Base-by-base conservation (phyloP, 2,888 invertebrate species). In the Creontiades dilutus region DNA sequence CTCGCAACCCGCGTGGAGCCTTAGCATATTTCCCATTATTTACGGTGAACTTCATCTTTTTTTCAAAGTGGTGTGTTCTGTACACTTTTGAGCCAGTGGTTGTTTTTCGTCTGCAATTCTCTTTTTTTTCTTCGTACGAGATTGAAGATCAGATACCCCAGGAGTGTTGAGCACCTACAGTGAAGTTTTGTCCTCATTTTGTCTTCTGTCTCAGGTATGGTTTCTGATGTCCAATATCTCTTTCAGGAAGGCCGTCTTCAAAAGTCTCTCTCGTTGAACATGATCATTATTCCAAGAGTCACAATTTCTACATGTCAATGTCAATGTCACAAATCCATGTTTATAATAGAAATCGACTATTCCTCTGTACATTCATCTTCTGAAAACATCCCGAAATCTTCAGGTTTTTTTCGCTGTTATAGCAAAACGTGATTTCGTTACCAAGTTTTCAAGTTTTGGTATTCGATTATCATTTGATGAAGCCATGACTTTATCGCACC, bases 1-100 rank as follows among this genome's bases (percentile, higher is more conserved):
- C 90, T 90, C 90, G 90, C 90, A 47, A 76, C 55, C 48, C 52
- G 90, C 86, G 90, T 86, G 90, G 90, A 90, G 90, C 90, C 52
- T 80, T 19, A 14, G 48, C 12, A 19, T 28, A 16, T 55, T 27
- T 57, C 48, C 48, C 11, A 76, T 76, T 76, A 16, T 78, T 76
- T 75, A 14, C 68, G 19, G 68, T 68, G 68, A 68, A 23, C 19
- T 68, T 27, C 48, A 13, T 75, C n/a, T n/a, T n/a, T n/a, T n/a
- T 86, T 12, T 52, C 19, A 88, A 19, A 78, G 78, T 48, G 76
- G 88, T 78, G 88, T 52, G 88, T 88, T 88, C 80, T 88, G 88
- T 78, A 88, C 88, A 37, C 88, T 88, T 88, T 88, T 88, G 47
- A 27, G 2, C 48, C 46, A 48, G 76, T 19, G 78, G 27, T 48